Evolutionary conservation across 1,140 invertebrate genomes (phyloP).

Genomic region (Maconellicoccus hirsutus): DNA sequence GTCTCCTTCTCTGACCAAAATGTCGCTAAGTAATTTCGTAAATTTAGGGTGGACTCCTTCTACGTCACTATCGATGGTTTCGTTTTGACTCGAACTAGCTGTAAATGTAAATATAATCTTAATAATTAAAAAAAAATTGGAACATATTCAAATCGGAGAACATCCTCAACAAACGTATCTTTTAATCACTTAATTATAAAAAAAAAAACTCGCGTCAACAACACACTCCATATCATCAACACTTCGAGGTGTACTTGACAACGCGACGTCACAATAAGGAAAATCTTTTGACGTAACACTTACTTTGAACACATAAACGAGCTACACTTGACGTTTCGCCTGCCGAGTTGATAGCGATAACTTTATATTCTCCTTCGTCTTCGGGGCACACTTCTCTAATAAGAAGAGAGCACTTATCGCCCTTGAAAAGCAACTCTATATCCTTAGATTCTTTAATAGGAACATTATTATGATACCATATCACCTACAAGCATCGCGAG

Average conservation of each 20-base stretch:
- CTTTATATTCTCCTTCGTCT: slow-evolving; percentile 66
- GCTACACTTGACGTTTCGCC: slow-evolving; percentile 67
- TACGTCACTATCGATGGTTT: not conserved
- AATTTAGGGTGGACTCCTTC: slow-evolving; percentile 48
- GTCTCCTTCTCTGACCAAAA: slow-evolving; percentile 52
- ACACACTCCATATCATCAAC: not conserved
- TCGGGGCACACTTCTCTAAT: slow-evolving; percentile 61
- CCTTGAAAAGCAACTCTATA: slow-evolving; percentile 65
- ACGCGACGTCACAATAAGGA: too few relatives aligned
- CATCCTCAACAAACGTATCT: too few relatives aligned
- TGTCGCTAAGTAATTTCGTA: slow-evolving; percentile 53
- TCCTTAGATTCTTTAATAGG: slow-evolving; percentile 77
- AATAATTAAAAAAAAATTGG: not conserved
- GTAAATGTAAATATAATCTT: not conserved
- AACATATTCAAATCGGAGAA: too few relatives aligned
- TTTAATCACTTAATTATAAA: too few relatives aligned
- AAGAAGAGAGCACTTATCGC: slow-evolving; percentile 64
- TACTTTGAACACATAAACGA: slow-evolving; percentile 41
- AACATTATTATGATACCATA: slow-evolving; percentile 73
- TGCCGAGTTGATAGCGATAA: slow-evolving; percentile 65
- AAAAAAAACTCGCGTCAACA: too few relatives aligned
- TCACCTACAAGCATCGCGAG: slow-evolving; percentile 42
- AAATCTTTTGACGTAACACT: not conserved
- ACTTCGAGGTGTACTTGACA: not conserved
- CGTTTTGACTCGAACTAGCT: not conserved